Conservation (phyloP, 2,797 vertebrate species). For the Mycteria americana region DNA sequence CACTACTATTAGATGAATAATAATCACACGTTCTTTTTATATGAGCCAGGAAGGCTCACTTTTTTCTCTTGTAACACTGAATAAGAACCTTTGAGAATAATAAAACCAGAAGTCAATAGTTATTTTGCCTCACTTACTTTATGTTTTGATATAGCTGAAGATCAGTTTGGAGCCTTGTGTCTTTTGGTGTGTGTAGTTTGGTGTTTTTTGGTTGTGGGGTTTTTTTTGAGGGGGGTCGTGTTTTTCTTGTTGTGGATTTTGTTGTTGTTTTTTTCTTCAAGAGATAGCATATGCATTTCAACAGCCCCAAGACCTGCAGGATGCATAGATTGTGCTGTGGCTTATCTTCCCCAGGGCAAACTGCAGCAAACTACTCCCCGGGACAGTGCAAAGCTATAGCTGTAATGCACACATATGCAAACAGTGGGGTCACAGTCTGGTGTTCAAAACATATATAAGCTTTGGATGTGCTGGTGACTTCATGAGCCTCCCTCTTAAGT, state of each 20-base stretch:
- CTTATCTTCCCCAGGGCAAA: conserved; percentile 14
- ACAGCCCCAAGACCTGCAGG: background rate
- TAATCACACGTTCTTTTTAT: background rate
- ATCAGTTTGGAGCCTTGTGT: background rate
- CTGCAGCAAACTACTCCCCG: background rate
- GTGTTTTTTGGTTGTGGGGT: background rate
- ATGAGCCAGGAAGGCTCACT: background rate
- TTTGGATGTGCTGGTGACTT: conserved; percentile 30
- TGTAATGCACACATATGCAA: background rate
- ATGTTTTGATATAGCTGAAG: background rate
- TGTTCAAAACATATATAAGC: background rate
- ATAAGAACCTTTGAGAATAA: background rate
- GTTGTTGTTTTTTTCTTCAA: background rate
- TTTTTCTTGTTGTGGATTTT: background rate
- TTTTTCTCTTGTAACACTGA: background rate
- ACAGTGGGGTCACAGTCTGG: background rate
- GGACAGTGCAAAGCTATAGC: background rate
- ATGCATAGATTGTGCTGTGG: conserved; percentile 6
- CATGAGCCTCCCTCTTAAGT: background rate
- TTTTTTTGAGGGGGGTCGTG: too few relatives aligned
- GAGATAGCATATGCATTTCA: background rate
- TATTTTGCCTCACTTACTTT: background rate
- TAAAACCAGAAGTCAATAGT: background rate
- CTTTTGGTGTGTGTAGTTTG: background rate
- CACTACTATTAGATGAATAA: background rate